Evolutionary conservation across 2,113 vertebrate species (phyloP).

Genomic region (Acrocephalus kingi): DNA sequence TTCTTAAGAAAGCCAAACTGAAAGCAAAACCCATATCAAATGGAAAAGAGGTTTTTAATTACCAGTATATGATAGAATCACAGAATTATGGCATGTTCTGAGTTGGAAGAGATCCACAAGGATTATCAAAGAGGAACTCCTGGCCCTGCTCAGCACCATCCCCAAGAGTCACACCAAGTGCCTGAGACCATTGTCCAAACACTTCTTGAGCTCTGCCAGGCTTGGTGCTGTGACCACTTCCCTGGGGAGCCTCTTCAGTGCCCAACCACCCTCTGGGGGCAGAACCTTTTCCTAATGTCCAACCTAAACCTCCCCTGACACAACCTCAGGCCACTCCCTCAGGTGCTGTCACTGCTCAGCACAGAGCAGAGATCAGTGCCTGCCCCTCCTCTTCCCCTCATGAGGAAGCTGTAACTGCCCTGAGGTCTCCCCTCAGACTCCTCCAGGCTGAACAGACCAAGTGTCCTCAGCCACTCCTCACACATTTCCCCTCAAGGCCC

Average conservation of each 20-base stretch:
- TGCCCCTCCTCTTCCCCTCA: background rate
- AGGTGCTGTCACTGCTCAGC: background rate
- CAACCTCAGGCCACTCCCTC: rapidly evolving
- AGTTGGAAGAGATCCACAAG: background rate
- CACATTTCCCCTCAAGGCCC: rapidly evolving
- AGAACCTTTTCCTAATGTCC: background rate
- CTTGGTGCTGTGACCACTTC: background rate
- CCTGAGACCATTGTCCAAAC: background rate
- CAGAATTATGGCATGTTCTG: background rate
- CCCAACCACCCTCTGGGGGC: rapidly evolving
- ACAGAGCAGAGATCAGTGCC: background rate
- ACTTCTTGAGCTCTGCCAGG: background rate
- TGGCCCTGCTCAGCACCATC: background rate
- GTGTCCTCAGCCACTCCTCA: background rate
- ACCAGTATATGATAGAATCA: background rate
- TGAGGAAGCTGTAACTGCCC: background rate
- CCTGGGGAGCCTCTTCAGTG: background rate
- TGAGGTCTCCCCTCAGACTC: background rate
- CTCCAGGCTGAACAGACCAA: background rate
- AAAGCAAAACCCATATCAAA: background rate
- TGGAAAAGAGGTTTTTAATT: background rate
- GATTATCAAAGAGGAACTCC: background rate
- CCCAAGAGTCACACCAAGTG: background rate
- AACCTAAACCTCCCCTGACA: background rate
- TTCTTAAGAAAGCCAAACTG: background rate